A percentile compares a stretch with the other conserved stretches of the same genome.
Evolutionary conservation across 2,888 invertebrate species (phyloP).

Genomic region (Lochmaea crataegi): DNA sequence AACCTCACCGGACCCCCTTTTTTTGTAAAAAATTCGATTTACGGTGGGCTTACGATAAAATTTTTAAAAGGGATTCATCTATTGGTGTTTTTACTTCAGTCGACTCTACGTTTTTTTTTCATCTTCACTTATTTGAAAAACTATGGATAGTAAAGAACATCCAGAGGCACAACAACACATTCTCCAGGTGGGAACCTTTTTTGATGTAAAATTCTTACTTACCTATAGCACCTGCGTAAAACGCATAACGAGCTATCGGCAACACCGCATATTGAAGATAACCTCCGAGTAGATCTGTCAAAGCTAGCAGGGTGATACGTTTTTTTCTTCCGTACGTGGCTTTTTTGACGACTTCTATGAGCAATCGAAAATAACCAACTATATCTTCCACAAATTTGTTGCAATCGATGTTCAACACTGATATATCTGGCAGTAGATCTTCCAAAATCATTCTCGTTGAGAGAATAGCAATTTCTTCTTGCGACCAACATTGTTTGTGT

Average conservation of each 20-base stretch:
- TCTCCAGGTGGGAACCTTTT: neutral
- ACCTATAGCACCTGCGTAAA: conserved; percentile 71
- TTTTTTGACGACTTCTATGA: conserved; percentile 41
- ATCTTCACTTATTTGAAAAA: too few relatives aligned
- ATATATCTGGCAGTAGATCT: conserved; percentile 58
- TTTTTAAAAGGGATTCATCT: too few relatives aligned
- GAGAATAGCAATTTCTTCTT: conserved; percentile 60
- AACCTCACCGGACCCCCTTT: too few relatives aligned
- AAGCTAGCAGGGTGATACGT: conserved; percentile 59
- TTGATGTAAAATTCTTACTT: neutral
- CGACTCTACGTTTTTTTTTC: too few relatives aligned
- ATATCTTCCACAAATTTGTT: conserved; percentile 59
- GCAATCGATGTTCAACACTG: conserved; percentile 55
- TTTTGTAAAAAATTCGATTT: too few relatives aligned
- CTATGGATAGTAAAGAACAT: too few relatives aligned
- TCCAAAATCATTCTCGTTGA: conserved; percentile 61
- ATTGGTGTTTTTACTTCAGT: too few relatives aligned
- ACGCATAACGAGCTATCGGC: conserved; percentile 71
- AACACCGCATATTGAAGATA: conserved; percentile 72
- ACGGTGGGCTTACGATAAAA: too few relatives aligned
- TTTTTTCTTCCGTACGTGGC: conserved; percentile 57
- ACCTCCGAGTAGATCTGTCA: conserved; percentile 67
- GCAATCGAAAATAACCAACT: conserved; percentile 59
- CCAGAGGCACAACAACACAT: neutral
- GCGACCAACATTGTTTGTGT: conserved; percentile 60